These are phyloP conservation scores for Papilio gigon DNA, from an alignment of 2,888 invertebrate genomes.

Conservation along the genomic window DNA sequence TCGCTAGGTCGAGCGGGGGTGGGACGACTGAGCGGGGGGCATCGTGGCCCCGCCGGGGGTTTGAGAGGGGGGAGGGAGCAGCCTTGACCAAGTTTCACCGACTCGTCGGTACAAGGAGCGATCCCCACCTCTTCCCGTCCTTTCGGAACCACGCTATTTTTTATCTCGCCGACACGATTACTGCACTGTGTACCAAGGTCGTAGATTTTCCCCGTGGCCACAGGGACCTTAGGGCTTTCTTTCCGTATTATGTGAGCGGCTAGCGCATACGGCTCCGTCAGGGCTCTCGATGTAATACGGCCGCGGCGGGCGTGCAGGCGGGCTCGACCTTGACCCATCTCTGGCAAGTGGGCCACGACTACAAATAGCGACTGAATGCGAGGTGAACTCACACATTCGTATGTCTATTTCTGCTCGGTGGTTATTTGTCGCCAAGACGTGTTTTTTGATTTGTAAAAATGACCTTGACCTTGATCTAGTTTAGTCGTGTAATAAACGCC, in stretches of 20 bases:
- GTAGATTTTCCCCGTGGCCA: slow-evolving; percentile 48
- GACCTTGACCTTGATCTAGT: slow-evolving; percentile 83
- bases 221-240: slow-evolving; percentile 40
- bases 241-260: not conserved
- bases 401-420: slow-evolving; percentile 70
- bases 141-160: slow-evolving; percentile 59
- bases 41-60: slow-evolving; percentile 51
- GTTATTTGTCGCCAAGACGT: slow-evolving; percentile 71
- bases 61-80: slow-evolving; percentile 62
- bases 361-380: slow-evolving; percentile 73
- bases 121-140: slow-evolving; percentile 81
- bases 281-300: slow-evolving; percentile 4
- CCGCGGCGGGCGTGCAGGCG: slow-evolving; percentile 34
- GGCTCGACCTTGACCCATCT: slow-evolving; percentile 79
- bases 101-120: slow-evolving; percentile 79
- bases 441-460: slow-evolving; percentile 80
- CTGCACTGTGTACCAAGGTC: slow-evolving; percentile 70
- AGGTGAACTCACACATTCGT: slow-evolving; percentile 66
- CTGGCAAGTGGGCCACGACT: slow-evolving; percentile 66
- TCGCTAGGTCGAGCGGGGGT: slow-evolving; percentile 60
- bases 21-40: slow-evolving; percentile 59
- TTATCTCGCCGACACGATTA: slow-evolving; percentile 75
- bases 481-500: slow-evolving; percentile 75
- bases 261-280: slow-evolving; percentile 1
- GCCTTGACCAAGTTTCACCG: slow-evolving; percentile 82